Percentiles rank a stretch among this genome's conserved stretches.
These are phyloP conservation scores for Lycia hirtaria DNA, from an alignment of 2,888 invertebrate genomes.

Conservation along the genomic window DNA sequence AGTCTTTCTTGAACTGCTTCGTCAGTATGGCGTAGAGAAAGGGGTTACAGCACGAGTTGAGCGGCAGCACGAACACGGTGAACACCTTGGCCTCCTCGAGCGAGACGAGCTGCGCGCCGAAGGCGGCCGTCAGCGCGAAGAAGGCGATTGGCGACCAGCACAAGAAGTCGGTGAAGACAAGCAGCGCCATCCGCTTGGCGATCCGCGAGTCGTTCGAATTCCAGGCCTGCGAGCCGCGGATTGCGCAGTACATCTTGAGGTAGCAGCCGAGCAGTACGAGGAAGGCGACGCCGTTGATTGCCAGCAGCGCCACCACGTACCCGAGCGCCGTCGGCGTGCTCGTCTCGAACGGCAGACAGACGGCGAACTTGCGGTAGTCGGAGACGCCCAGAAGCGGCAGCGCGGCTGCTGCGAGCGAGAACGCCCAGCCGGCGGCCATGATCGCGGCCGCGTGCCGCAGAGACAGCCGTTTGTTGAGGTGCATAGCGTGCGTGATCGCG, in stretches of 20 bases:
- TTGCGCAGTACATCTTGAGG: conserved; percentile 98
- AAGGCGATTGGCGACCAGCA: conserved; percentile 99
- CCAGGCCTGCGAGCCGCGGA: conserved; percentile 98
- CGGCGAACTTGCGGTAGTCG: conserved; percentile 98
- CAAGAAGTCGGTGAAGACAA: conserved; percentile 98
- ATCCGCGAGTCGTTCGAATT: conserved; percentile 98
- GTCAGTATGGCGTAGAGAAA: conserved; percentile 99
- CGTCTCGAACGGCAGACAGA: conserved; percentile 98
- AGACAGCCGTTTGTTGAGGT: conserved; percentile 96
- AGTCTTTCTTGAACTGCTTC: conserved; percentile 99
- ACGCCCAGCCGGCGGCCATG: conserved; percentile 97
- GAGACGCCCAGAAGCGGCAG: conserved; percentile 96
- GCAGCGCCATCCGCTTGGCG: conserved; percentile 97
- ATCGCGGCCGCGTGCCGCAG: conserved; percentile 95
- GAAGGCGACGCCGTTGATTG: conserved; percentile 97
- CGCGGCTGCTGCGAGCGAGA: conserved; percentile 93
- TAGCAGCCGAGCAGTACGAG: conserved; percentile 98
- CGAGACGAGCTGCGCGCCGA: conserved; percentile 95
- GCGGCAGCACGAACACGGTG: conserved; percentile 97
- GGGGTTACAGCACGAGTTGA: conserved; percentile 99
- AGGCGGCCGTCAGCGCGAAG: conserved; percentile 96
- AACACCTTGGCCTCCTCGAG: conserved; percentile 98
- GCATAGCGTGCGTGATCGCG: conserved; percentile 99
- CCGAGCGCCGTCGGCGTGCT: conserved; percentile 91
- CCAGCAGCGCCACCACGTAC: conserved; percentile 96